These are phyloP conservation scores for Pagetopsis macropterus DNA, from an alignment of 2,797 vertebrate genomes.

Conservation along the genomic window DNA sequence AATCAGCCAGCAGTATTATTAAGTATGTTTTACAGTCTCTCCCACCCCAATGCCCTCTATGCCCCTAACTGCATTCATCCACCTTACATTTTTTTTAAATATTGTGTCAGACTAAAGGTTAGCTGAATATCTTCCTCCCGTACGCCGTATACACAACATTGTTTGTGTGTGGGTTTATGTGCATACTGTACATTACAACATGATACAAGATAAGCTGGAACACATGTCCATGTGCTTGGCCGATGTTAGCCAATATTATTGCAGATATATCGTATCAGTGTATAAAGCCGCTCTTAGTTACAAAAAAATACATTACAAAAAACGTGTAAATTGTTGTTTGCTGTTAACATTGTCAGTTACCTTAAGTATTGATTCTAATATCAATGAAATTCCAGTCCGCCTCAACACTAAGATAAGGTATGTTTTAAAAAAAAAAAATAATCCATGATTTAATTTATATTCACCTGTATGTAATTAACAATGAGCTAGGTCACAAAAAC, in stretches of 20 bases:
- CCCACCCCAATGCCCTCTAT: constrained; percentile 38
- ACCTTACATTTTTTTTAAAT: constrained; percentile 10
- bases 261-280: not conserved
- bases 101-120: constrained; percentile 23
- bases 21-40: constrained; percentile 62
- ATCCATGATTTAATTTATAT: not conserved
- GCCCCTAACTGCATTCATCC: constrained; percentile 33
- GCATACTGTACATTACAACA: not conserved
- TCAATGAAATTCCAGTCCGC: not conserved
- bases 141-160: not conserved
- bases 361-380: not conserved
- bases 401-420: not conserved
- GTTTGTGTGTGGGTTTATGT: not conserved
- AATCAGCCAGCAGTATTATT: constrained; percentile 69
- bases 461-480: not conserved
- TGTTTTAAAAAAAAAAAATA: too few relatives aligned
- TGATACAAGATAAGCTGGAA: not conserved
- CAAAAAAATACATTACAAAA: not conserved
- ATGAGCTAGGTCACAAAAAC: not conserved
- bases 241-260: not conserved
- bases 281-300: not conserved
- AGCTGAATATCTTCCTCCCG: not conserved
- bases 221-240: too few relatives aligned
- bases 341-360: too few relatives aligned
- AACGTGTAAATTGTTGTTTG: too few relatives aligned